Conservation (phyloP, 2,797 vertebrate genomes). For the Passerculus sandwichensis region DNA sequence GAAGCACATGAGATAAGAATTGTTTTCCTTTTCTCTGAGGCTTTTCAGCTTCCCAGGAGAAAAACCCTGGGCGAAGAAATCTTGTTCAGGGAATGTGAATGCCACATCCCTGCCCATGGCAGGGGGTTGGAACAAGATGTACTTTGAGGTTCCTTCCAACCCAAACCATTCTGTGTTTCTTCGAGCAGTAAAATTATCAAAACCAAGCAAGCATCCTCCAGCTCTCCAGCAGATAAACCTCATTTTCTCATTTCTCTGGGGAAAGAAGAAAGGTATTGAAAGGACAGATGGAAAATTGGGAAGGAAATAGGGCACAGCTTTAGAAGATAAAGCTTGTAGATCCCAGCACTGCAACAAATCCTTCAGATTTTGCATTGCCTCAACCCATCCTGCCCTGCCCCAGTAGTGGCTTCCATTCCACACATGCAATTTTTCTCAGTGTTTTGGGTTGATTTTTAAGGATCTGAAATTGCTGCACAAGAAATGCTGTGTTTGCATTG, state of each 20-base stretch:
- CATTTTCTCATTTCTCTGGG: neutral
- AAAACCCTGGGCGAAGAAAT: too few species aligned
- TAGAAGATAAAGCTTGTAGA: neutral
- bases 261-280: neutral
- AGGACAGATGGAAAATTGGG: neutral
- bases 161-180: neutral
- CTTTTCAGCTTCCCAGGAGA: too few species aligned
- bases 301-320: neutral
- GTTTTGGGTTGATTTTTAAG: neutral
- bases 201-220: neutral
- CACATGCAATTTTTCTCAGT: neutral
- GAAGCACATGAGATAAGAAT: too few species aligned
- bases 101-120: neutral
- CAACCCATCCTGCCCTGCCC: neutral
- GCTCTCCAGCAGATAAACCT: neutral
- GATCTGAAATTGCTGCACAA: neutral
- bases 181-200: neutral
- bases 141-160: neutral
- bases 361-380: neutral
- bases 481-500: neutral
- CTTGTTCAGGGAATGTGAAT: too few species aligned
- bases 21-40: too few species aligned
- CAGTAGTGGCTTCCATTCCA: neutral
- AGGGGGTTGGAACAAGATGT: fast-evolving
- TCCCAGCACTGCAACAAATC: fast-evolving